Percentiles rank a stretch among this genome's conserved stretches.
phyloP scores from a whole-genome alignment of 2,888 invertebrate genomes.

The Tetragnatha montana region DNA sequence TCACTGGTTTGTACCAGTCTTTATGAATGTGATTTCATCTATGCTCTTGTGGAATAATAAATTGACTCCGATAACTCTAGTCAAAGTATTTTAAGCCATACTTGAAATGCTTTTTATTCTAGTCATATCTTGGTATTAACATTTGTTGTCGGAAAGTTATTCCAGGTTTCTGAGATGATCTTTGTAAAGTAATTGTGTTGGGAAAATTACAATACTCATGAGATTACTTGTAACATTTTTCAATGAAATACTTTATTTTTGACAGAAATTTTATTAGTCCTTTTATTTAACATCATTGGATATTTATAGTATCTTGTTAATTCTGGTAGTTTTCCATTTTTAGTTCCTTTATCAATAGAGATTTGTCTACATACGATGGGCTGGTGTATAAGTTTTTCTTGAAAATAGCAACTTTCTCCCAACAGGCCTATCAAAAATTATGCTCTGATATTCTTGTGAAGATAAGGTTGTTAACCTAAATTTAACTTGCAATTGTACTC shows the following conservation, averaged over 20 bases:
- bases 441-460: no score
- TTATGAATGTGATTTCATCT: slow-evolving; percentile 23
- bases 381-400: background rate
- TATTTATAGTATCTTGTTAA: background rate
- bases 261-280: background rate
- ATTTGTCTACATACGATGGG: background rate
- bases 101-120: slow-evolving; percentile 52
- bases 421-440: background rate
- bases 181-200: background rate
- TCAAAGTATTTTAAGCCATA: slow-evolving; percentile 41
- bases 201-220: background rate
- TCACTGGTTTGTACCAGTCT: slow-evolving; percentile 27
- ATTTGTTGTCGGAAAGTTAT: slow-evolving; percentile 16
- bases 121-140: slow-evolving; percentile 56
- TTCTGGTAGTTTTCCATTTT: background rate
- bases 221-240: background rate
- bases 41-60: slow-evolving; percentile 21
- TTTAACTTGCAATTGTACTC: background rate
- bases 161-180: slow-evolving; percentile 15
- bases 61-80: slow-evolving; percentile 20
- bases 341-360: background rate
- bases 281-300: background rate
- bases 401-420: background rate
- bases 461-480: background rate
- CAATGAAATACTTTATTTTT: background rate